A percentile compares a stretch with the other conserved stretches of the same genome.
phyloP scores from a whole-genome alignment of 2,797 vertebrate species.

The Melanotaenia nigrans region DNA sequence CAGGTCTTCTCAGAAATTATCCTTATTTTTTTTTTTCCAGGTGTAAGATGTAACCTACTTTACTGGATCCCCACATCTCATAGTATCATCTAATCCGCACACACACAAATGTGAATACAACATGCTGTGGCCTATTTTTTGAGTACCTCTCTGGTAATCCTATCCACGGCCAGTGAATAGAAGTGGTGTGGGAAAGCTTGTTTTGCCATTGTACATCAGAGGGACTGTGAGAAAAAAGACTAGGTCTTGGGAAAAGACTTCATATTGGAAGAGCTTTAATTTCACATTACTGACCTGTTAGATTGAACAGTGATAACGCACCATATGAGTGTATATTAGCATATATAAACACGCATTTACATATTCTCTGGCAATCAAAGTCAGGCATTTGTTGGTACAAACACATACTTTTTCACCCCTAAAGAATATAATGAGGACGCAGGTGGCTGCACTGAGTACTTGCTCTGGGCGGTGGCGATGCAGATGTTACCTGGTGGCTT shows the following conservation, averaged over 20 bases:
- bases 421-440: constrained; percentile 47
- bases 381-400: constrained; percentile 1
- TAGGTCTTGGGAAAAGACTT: constrained; percentile 38
- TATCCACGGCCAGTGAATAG: constrained; percentile 63
- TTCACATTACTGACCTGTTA: constrained; percentile 48
- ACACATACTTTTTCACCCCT: constrained; percentile 5
- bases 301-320: constrained; percentile 18
- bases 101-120: constrained; percentile 42
- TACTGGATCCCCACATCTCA: constrained; percentile 30
- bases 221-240: constrained; percentile 24
- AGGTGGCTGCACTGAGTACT: constrained; percentile 64
- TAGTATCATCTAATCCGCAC: constrained; percentile 32
- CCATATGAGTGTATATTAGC: constrained; percentile 18
- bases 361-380: constrained; percentile 41
- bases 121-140: constrained; percentile 73
- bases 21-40: constrained; percentile 31
- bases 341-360: constrained; percentile 28
- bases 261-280: constrained; percentile 37
- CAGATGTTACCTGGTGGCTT: constrained; percentile 77
- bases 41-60: constrained; percentile 52
- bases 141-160: constrained; percentile 68
- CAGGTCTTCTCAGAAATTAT: constrained; percentile 9
- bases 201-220: constrained; percentile 43
- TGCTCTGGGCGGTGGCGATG: constrained; percentile 63
- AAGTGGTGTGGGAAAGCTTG: constrained; percentile 72